These are phyloP conservation scores for Mionectes macconnelli DNA, from an alignment of 2,113 vertebrate species.

Conservation along the genomic window DNA sequence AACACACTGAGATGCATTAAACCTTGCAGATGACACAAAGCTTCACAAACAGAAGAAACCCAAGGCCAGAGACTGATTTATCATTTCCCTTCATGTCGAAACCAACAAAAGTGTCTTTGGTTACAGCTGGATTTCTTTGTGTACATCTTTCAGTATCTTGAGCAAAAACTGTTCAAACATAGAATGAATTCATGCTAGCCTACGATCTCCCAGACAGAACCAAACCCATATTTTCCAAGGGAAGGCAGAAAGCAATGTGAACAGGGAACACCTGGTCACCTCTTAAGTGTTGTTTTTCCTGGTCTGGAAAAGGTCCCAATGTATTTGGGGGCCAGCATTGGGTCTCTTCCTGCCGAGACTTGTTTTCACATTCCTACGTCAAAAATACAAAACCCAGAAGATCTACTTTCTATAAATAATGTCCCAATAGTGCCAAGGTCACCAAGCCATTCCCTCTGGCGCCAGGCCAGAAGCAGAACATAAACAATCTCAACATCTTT, in stretches of 20 bases:
- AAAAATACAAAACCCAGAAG: conserved; percentile 42
- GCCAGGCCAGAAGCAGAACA: neutral
- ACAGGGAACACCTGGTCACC: neutral
- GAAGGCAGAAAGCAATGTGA: neutral
- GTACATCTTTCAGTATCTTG: neutral
- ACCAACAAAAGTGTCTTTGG: neutral
- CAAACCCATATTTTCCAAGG: neutral
- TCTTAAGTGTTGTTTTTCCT: neutral
- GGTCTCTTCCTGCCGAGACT: neutral
- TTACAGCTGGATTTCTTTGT: neutral
- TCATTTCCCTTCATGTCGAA: neutral
- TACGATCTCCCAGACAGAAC: neutral
- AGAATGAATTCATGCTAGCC: neutral
- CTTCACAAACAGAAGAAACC: neutral
- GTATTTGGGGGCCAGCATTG: neutral
- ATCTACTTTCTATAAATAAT: conserved; percentile 34
- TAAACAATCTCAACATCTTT: conserved; percentile 25
- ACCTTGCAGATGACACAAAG: neutral
- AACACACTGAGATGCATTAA: neutral
- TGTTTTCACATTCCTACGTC: conserved; percentile 1
- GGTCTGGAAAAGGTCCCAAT: neutral
- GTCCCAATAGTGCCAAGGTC: conserved; percentile 17
- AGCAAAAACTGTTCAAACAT: neutral
- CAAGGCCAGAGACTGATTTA: neutral
- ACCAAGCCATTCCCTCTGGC: neutral